phyloP scores from a whole-genome alignment of 2,888 invertebrate genomes.

The Drosophila paranaensis region DNA sequence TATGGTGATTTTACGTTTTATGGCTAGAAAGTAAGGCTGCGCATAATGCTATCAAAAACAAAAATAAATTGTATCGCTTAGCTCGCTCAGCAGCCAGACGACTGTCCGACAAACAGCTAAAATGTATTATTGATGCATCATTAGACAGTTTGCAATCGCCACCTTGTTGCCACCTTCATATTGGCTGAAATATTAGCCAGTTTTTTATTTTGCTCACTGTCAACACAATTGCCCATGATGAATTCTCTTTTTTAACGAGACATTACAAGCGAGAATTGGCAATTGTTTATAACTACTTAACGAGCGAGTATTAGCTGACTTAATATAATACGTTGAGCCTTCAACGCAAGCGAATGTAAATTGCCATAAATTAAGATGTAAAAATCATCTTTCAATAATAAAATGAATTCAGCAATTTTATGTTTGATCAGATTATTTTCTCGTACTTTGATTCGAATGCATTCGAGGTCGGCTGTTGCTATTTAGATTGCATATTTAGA shows the following conservation, averaged over 20 bases:
- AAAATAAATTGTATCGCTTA: conserved; percentile 39
- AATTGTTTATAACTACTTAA: not conserved
- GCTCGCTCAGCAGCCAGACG: conserved; percentile 42
- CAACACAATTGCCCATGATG: not conserved
- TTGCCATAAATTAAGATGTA: not conserved
- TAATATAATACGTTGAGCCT: not conserved
- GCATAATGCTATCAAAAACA: conserved; percentile 56
- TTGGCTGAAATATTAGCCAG: conserved; percentile 8
- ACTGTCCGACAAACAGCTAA: conserved; percentile 16
- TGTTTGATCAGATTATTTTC: not conserved
- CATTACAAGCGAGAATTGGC: not conserved
- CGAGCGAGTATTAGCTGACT: conserved; percentile 1
- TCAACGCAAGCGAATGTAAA: not conserved
- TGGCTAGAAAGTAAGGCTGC: conserved; percentile 62
- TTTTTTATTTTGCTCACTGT: not conserved
- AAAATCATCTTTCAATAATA: not conserved
- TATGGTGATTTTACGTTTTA: conserved; percentile 68
- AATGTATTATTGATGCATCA: conserved; percentile 56
- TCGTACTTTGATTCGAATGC: too few relatives aligned
- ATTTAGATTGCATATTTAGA: not conserved
- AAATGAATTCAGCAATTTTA: not conserved
- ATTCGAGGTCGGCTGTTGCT: not conserved
- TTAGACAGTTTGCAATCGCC: conserved; percentile 43
- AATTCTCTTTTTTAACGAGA: conserved; percentile 8
- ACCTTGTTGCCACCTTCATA: conserved; percentile 1